Evolutionary conservation across 2,113 vertebrate species (phyloP).

Genomic region (Salminus brasiliensis): DNA sequence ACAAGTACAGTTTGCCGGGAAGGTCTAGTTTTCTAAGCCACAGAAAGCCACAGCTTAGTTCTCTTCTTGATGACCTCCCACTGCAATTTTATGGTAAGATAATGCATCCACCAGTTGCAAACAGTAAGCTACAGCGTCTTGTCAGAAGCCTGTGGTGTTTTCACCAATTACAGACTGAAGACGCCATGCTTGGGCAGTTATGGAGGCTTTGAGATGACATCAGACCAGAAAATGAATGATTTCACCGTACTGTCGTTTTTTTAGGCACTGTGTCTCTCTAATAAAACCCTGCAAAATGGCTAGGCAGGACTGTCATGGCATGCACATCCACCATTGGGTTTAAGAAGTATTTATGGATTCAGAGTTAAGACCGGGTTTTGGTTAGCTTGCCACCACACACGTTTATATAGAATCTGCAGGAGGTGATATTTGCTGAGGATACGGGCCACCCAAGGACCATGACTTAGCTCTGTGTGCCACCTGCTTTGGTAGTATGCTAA

Average conservation of each 20-base stretch:
- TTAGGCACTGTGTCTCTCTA: conserved; percentile 64
- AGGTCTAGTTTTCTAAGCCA: conserved; percentile 52
- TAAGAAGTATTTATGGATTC: conserved; percentile 59
- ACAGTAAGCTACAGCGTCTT: conserved; percentile 56
- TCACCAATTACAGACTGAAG: conserved; percentile 72
- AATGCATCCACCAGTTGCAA: conserved; percentile 52
- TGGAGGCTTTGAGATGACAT: conserved; percentile 75
- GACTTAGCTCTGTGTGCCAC: conserved; percentile 42
- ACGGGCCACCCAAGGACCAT: conserved; percentile 70
- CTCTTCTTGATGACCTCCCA: conserved; percentile 35
- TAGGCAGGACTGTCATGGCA: conserved; percentile 63
- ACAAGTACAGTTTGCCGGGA: conserved; percentile 46
- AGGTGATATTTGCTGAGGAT: conserved; percentile 54
- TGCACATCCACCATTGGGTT: conserved; percentile 66
- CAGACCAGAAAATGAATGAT: conserved; percentile 79
- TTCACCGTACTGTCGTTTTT: conserved; percentile 67
- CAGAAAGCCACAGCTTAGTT: conserved; percentile 54
- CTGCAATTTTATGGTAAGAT: conserved; percentile 54
- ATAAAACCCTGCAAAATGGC: conserved; percentile 70
- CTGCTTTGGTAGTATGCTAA: neutral
- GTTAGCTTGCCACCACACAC: conserved; percentile 67
- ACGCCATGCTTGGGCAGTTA: conserved; percentile 70
- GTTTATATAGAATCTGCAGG: conserved; percentile 55
- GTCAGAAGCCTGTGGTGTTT: conserved; percentile 59
- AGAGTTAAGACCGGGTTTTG: conserved; percentile 24